phyloP scores from a whole-genome alignment of 2,797 vertebrate genomes.

The Callimico goeldii region DNA sequence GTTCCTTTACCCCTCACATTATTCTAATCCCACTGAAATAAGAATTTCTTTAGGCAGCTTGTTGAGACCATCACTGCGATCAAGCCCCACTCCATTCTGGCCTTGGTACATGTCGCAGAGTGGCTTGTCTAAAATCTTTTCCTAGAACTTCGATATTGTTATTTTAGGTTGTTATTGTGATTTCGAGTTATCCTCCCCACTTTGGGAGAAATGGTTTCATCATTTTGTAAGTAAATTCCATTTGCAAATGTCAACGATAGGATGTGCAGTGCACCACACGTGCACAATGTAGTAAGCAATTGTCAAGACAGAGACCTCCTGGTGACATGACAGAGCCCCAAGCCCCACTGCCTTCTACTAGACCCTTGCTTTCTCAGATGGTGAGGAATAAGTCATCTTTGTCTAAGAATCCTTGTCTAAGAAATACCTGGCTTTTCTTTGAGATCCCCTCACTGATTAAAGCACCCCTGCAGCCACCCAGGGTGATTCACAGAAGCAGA shows the following conservation, averaged over 20 bases:
- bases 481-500: not conserved
- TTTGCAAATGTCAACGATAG: constrained; percentile 1
- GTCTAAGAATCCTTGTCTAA: constrained; percentile 2
- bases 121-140: constrained; percentile 3
- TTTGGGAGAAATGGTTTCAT: not conserved
- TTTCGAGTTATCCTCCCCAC: not conserved
- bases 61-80: not conserved
- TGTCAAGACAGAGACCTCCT: not conserved
- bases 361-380: not conserved
- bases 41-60: not conserved
- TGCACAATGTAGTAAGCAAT: not conserved
- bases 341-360: not conserved
- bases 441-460: not conserved
- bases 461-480: not conserved
- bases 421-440: not conserved
- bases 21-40: not conserved
- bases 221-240: constrained; percentile 25
- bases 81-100: not conserved
- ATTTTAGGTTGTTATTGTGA: constrained; percentile 14
- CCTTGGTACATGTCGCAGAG: not conserved
- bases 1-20: not conserved
- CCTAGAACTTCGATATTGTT: not conserved
- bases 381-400: not conserved
- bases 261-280: not conserved
- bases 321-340: not conserved